Conservation (phyloP, 2,888 invertebrate genomes). For the Drosophila atroscutellata region DNA sequence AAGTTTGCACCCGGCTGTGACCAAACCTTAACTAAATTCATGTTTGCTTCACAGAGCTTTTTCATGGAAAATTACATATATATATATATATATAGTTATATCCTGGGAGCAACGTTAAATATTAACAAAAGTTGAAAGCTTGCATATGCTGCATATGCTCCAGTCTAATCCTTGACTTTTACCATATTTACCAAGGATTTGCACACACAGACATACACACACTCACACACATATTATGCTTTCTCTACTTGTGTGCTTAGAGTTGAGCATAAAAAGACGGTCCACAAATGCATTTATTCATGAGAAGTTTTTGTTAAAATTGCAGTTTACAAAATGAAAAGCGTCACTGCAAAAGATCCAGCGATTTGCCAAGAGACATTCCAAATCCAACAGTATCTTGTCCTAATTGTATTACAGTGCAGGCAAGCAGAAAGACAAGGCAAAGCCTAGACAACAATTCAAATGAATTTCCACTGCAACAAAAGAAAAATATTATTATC, state of each 20-base stretch:
- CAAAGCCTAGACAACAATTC: conserved; percentile 1
- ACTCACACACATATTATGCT: not conserved
- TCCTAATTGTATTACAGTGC: conserved; percentile 43
- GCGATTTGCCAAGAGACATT: conserved; percentile 12
- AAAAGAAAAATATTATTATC: not conserved
- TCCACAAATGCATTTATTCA: conserved; percentile 67
- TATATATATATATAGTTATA: conserved; percentile 19
- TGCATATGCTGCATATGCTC: conserved; percentile 55
- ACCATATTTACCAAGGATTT: conserved; percentile 55
- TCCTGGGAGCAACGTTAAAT: conserved; percentile 47
- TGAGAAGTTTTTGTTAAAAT: conserved; percentile 44
- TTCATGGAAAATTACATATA: conserved; percentile 33
- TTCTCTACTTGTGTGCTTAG: conserved; percentile 7
- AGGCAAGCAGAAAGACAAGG: conserved; percentile 32
- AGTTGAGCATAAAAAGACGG: conserved; percentile 49
- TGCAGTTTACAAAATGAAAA: conserved; percentile 33
- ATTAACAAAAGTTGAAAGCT: conserved; percentile 59
- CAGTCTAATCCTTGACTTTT: conserved; percentile 56
- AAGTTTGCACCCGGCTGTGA: not conserved
- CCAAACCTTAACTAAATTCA: conserved; percentile 40
- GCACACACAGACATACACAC: conserved; percentile 21
- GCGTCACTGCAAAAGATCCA: conserved; percentile 27
- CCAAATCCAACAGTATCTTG: conserved; percentile 27
- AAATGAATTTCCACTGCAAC: conserved; percentile 14
- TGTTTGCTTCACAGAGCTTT: conserved; percentile 18